Conservation (phyloP, 2,888 invertebrate genomes). For the Autographa pulchrina region DNA sequence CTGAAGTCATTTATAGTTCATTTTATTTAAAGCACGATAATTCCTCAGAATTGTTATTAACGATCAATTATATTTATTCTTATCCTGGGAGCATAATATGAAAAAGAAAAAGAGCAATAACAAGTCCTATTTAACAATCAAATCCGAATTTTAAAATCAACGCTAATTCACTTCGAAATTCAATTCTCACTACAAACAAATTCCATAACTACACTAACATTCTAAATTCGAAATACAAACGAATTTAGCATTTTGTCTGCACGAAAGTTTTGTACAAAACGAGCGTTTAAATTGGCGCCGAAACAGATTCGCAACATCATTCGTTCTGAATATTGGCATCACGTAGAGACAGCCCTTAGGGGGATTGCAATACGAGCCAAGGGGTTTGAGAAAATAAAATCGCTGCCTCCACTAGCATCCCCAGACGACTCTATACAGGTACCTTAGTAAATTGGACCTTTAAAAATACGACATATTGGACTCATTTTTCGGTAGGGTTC, state of each 20-base stretch:
- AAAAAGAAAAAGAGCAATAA: neutral
- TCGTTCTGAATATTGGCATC: constrained; percentile 86
- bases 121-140: neutral
- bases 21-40: no score
- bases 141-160: neutral
- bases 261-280: constrained; percentile 74
- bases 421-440: constrained; percentile 80
- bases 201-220: constrained; percentile 57
- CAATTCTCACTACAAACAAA: constrained; percentile 27
- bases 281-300: constrained; percentile 78
- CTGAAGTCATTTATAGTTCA: no score
- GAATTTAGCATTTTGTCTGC: constrained; percentile 64
- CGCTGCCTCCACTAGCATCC: constrained; percentile 80
- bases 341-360: constrained; percentile 84
- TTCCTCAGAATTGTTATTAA: no score
- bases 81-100: no score
- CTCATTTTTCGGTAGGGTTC: constrained; percentile 48
- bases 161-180: constrained; percentile 1
- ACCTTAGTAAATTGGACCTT: constrained; percentile 82
- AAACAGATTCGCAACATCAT: constrained; percentile 85
- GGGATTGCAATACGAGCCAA: constrained; percentile 78
- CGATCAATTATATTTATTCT: no score
- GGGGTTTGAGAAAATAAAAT: constrained; percentile 82
- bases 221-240: constrained; percentile 76
- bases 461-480: constrained; percentile 67